A percentile compares a stretch with the other conserved stretches of the same genome.
phyloP scores from a whole-genome alignment of 2,888 invertebrate species.

The Choreutis nemorana region DNA sequence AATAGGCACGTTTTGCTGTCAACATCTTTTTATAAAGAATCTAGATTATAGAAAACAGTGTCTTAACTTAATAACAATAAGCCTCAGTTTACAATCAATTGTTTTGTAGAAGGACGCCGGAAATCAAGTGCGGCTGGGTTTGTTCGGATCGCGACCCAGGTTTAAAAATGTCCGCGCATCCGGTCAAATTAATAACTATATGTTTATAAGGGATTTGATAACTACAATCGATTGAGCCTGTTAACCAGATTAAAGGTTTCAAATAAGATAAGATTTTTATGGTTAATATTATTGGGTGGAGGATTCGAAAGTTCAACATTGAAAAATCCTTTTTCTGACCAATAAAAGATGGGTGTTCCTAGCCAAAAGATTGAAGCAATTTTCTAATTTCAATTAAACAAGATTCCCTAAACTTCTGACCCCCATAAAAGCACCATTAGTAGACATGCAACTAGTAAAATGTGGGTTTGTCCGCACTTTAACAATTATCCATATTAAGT shows the following conservation, averaged over 20 bases:
- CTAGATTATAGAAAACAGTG: neutral
- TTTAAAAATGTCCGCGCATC: conserved; percentile 44
- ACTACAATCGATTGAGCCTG: too few species aligned
- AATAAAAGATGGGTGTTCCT: too few species aligned
- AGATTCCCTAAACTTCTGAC: too few species aligned
- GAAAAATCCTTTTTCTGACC: too few species aligned
- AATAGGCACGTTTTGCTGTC: conserved; percentile 17
- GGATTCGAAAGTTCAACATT: too few species aligned
- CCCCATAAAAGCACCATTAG: conserved; percentile 15
- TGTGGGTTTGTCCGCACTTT: conserved; percentile 16
- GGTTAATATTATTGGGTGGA: too few species aligned
- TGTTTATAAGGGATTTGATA: too few species aligned
- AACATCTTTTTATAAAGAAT: conserved; percentile 13
- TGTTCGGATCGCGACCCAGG: conserved; percentile 45
- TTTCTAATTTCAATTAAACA: too few species aligned
- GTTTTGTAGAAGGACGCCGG: conserved; percentile 33
- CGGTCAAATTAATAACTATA: conserved; percentile 30
- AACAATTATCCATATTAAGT: conserved; percentile 22
- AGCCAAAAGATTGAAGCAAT: too few species aligned
- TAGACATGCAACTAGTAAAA: conserved; percentile 17
- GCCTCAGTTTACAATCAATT: conserved; percentile 5
- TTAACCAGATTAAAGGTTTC: neutral
- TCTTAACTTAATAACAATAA: neutral
- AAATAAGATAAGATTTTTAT: too few species aligned
- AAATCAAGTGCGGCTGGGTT: conserved; percentile 44